Conservation (phyloP, 2,797 vertebrate genomes). For the Champsocephalus esox region DNA sequence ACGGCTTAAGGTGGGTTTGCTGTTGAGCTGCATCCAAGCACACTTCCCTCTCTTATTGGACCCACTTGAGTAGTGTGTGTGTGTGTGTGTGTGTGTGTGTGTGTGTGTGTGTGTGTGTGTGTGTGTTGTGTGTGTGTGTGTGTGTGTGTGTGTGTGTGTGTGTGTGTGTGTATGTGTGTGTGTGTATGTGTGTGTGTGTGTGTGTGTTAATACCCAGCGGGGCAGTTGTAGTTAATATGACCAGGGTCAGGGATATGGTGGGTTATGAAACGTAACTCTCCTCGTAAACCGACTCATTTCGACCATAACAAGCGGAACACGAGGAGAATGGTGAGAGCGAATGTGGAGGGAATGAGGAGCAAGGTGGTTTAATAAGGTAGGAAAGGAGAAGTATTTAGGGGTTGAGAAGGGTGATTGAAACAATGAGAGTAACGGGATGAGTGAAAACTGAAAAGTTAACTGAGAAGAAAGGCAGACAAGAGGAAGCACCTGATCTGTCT, state of each 20-base stretch:
- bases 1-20: constrained; percentile 55
- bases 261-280: constrained; percentile 75
- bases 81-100: constrained; percentile 25
- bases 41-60: constrained; percentile 72
- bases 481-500: background rate
- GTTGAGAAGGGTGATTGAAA: background rate
- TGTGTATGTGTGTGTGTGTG: constrained; percentile 17
- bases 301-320: constrained; percentile 54
- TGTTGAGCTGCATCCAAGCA: constrained; percentile 67
- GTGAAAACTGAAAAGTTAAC: background rate
- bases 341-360: background rate
- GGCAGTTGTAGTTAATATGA: constrained; percentile 63
- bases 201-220: constrained; percentile 38
- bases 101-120: constrained; percentile 25
- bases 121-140: constrained; percentile 10
- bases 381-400: constrained; percentile 1
- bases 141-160: constrained; percentile 22
- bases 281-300: constrained; percentile 72
- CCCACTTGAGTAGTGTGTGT: constrained; percentile 28
- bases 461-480: background rate
- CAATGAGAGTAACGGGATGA: background rate
- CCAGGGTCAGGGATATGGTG: constrained; percentile 61
- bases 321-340: constrained; percentile 35
- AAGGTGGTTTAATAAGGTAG: background rate
- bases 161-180: constrained; percentile 16